Evolutionary conservation across 2,888 invertebrate species (phyloP).

Genomic region (Muscina levida): DNA sequence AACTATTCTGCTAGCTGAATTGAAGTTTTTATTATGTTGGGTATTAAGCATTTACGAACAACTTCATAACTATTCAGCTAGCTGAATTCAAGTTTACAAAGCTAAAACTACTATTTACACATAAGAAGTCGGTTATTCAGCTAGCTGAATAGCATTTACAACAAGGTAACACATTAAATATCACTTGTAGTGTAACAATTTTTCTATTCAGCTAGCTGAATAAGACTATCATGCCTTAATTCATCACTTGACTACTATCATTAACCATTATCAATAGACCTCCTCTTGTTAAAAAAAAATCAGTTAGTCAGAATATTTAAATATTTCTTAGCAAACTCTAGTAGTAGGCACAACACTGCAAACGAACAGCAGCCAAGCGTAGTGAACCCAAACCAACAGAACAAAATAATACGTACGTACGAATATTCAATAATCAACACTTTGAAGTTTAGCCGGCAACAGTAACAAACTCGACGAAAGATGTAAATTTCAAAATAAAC

Average conservation of each 20-base stretch:
- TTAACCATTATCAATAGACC: conserved; percentile 1
- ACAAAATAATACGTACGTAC: too few relatives aligned
- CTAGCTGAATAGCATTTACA: too few relatives aligned
- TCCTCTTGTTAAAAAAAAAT: conserved; percentile 23
- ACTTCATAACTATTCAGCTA: too few relatives aligned
- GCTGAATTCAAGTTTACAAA: too few relatives aligned
- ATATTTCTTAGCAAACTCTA: conserved; percentile 41
- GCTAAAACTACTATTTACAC: too few relatives aligned
- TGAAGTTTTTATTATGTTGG: too few relatives aligned
- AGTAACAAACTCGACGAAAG: conserved; percentile 39
- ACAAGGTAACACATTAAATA: background rate
- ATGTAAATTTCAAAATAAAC: conserved; percentile 62
- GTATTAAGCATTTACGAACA: too few relatives aligned
- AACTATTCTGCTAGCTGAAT: too few relatives aligned
- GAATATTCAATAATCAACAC: conserved; percentile 49
- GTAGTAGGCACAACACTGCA: conserved; percentile 35
- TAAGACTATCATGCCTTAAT: background rate
- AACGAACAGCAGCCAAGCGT: conserved; percentile 28
- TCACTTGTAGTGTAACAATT: background rate
- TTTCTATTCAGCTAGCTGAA: too few relatives aligned
- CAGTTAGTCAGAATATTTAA: background rate
- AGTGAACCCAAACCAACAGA: too few relatives aligned
- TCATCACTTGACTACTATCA: background rate
- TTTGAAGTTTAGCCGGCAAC: conserved; percentile 61
- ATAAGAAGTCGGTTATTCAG: too few relatives aligned